Base-by-base conservation (phyloP, 2,113 vertebrate genomes). In the Heterotis niloticus region DNA sequence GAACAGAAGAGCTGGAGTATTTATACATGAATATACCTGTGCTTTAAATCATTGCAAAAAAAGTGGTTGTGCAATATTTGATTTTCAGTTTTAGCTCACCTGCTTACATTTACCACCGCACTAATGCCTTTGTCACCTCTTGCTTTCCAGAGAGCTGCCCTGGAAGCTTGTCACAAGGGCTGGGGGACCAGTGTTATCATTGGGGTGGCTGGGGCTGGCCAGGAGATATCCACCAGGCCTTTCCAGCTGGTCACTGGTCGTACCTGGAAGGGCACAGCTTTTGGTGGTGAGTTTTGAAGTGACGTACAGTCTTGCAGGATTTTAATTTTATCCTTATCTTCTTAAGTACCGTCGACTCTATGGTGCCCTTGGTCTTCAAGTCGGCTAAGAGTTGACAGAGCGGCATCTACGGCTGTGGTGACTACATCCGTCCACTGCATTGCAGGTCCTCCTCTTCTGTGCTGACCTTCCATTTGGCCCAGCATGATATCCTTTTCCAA, bases 181-280 rank as follows among this genome's bases (percentile, higher is more conserved):
- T 97, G 92, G 0, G 94, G 95, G 0, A 91, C 92, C 76, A 93
- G 93, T 0, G 88, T 98, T 80, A 92, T 95, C 51, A 93, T 96
- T 4, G 96, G 94, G 72, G 95, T 86, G 85, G 94, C 74, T 1
- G 93, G 83, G 56, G 89, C 85, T 0, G 91, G 92, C 23, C 95
- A 83, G 86, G 90, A 92, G 16, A 91, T 99, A 83, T 90, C 87
- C 54, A 95, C 92, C 9, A 84, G 95, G 76, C 94, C 95, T 0
- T 89, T 93, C 88, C 89, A 95, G 62, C 86, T 97, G 84, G 92
- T 98, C 84, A 93, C 88, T 0, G 95, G 95, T 11, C 87, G 93
- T 5, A 94, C 88, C 18, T 96, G 96, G 95, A 95, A 89, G 78
- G 95, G 96, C n/a, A 94, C 91, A 0, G 29, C 95, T 57, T 96